Evolutionary conservation across 92 coral and sea anemone species (phyloP), one percentile per base, ranked within the genome.

Genomic region (Diadumene lineata): DNA sequence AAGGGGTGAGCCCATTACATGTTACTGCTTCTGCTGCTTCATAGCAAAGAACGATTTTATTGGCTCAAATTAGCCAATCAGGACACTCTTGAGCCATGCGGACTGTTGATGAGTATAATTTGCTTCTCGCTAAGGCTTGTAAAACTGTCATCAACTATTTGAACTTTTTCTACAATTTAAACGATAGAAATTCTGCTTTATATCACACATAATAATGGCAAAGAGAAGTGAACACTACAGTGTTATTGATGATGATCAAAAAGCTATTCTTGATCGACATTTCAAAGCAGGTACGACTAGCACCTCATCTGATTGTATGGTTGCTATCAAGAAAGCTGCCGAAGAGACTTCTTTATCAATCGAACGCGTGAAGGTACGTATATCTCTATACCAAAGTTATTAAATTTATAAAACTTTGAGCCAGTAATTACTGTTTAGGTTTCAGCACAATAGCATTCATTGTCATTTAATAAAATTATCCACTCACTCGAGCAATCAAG

Each of bases 301-400:
- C 62, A 56, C 62, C 24, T 9, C 62, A 6, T 56, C 62, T 8
- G 22, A 9, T 21, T 6, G 22, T 25, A 56, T 56, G 62, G 62
- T 56, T 25, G 62, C 62, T 21, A 56, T 56, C 9, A 56, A 56
- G 62, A 56, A 56, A 56, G 62, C 62, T 56, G 11, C 10, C 6
- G 62, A 56, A 6, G 62, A 56, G 24, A 56, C 62, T 10, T 56
- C 62, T 56, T 25, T 56, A 6, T 44, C 51, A 8, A 17, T 44
- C 51, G 51, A 56, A 56, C 62, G 62, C 62, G 62, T 56, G 62
- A 56, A 56, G 62, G 62, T 56, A 56, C 4, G 24, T n/a, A n/a
- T n/a, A n/a, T n/a, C n/a, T n/a, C n/a, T n/a, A 56, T n/a, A 56
- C 62, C 22, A 56, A 25, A 9, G 22, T 56, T 56, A 56, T 8